A percentile compares a stretch with the other conserved stretches of the same genome.
Evolutionary conservation across 1,140 invertebrate genomes (phyloP).

Genomic region (Parasteatoda tepidariorum): DNA sequence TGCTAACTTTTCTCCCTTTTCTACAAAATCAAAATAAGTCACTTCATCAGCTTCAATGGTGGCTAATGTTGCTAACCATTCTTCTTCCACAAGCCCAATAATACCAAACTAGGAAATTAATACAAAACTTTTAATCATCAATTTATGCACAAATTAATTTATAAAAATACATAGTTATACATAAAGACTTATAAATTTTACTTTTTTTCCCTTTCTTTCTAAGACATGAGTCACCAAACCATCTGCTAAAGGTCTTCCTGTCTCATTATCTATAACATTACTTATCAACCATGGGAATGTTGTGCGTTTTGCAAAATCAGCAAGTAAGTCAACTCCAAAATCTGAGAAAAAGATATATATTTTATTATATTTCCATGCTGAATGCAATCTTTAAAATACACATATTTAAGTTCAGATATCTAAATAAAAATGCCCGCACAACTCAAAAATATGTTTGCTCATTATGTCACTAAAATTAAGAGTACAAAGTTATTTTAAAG

Average conservation of each 20-base stretch:
- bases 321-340: constrained; percentile 88
- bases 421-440: no score
- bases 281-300: constrained; percentile 92
- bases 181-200: constrained; percentile 68
- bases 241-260: constrained; percentile 82
- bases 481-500: no score
- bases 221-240: constrained; percentile 83
- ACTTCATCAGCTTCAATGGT: constrained; percentile 90
- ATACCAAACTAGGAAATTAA: constrained; percentile 67
- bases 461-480: no score
- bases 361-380: background rate
- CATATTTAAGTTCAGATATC: no score
- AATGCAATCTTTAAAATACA: no score
- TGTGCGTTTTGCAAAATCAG: constrained; percentile 78
- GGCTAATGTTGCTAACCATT: constrained; percentile 89
- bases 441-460: no score
- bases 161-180: background rate
- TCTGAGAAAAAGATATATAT: constrained; percentile 73
- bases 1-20: constrained; percentile 82
- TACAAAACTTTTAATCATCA: background rate
- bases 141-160: background rate
- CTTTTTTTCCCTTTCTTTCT: constrained; percentile 81
- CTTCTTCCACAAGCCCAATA: constrained; percentile 85
- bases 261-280: constrained; percentile 90
- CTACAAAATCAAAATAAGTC: constrained; percentile 85